phyloP scores from a whole-genome alignment of 2,797 vertebrate genomes.

The Chaetodon trifasciatus region DNA sequence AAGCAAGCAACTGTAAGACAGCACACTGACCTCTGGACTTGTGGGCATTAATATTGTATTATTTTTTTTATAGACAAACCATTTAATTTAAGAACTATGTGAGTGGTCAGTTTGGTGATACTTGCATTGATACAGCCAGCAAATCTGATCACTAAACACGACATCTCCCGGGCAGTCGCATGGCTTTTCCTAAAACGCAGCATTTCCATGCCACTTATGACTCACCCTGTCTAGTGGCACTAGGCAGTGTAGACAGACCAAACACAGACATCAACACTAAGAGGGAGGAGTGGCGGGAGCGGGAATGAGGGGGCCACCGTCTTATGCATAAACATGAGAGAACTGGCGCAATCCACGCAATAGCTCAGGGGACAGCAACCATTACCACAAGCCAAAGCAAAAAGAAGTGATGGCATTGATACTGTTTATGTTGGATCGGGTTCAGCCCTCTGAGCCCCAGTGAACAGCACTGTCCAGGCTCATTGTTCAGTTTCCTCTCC shows the following conservation, averaged over 20 bases:
- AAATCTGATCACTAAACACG: conserved; percentile 18
- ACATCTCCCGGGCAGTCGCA: background rate
- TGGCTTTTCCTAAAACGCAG: conserved; percentile 36
- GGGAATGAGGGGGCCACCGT: conserved; percentile 9
- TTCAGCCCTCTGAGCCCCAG: conserved; percentile 47
- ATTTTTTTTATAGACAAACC: background rate
- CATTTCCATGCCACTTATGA: conserved; percentile 45
- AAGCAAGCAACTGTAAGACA: background rate
- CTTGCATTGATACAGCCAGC: conserved; percentile 15
- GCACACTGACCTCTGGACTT: background rate
- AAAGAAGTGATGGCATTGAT: conserved; percentile 62
- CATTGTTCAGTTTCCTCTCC: conserved; percentile 28
- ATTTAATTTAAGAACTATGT: background rate
- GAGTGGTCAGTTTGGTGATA: background rate
- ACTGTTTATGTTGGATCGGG: conserved; percentile 61
- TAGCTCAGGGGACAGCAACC: conserved; percentile 41
- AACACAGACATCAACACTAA: conserved; percentile 58
- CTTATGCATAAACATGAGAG: conserved; percentile 67
- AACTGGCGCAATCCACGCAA: conserved; percentile 36
- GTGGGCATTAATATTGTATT: background rate
- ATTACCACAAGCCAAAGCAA: conserved; percentile 41
- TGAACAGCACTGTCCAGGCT: conserved; percentile 37
- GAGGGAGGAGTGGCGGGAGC: conserved; percentile 14
- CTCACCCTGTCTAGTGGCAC: conserved; percentile 46
- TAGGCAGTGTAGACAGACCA: conserved; percentile 31